Evolutionary conservation across 1,140 invertebrate genomes (phyloP), one percentile per base, ranked within the genome.

Genomic region (Oncopeltus fasciatus): DNA sequence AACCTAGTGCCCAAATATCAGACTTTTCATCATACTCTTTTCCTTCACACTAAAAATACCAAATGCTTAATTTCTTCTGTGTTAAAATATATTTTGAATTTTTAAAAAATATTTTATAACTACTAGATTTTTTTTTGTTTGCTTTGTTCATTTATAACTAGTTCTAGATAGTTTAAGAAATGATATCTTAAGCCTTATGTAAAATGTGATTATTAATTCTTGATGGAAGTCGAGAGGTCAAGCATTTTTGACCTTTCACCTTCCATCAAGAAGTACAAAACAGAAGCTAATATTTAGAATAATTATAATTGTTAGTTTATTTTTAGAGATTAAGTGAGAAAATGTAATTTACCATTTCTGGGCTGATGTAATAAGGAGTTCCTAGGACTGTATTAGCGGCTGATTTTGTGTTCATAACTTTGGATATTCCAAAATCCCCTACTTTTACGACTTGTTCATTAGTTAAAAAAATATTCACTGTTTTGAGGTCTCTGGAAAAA

Each of bases 351-450:
- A 85, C 84, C 84, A 89, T 89, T 74, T 89, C 87, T 2, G 86
- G 87, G 70, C 85, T 87, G 63, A 89, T 84, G 71, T 89, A 89
- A 72, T 87, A 88, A 1, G 87, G 87, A 16, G 87, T 89, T 3
- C 86, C 86, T n/a, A 89, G 68, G 49, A 89, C 84, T 1, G 86
- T 88, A 64, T 85, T 79, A 3, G 87, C 86, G 65, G 82, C 83
- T 28, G 78, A 78, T 67, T 79, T 77, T 0, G 85, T 84, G 46
- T 79, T 81, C 75, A 89, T 76, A 68, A 87, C 81, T 74, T 88
- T 88, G 1, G 83, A 84, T 60, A 89, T 88, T n/a, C 86, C 86
- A 76, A 89, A 88, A 72, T 88, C 87, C 2, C 86, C 86, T 28
- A 85, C 78, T 74, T 86, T 86, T 0, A 86, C 77, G 59, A 78